Evolutionary conservation across 2,888 invertebrate species (phyloP).

Genomic region (Dione juno): DNA sequence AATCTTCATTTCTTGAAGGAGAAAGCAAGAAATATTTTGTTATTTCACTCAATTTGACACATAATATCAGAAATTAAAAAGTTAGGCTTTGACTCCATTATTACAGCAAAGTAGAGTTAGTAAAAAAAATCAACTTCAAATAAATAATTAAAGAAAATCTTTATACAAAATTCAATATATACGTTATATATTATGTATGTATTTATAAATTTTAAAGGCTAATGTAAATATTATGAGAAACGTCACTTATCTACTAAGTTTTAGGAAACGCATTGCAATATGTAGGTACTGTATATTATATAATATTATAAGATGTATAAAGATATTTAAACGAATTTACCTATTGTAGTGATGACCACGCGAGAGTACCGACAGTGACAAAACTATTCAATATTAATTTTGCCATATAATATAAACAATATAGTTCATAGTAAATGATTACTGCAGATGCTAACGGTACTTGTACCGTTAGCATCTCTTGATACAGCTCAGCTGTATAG

Average conservation of each 20-base stretch:
- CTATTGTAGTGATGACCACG: conserved; percentile 62
- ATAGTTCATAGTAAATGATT: conserved; percentile 12
- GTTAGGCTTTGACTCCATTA: no score
- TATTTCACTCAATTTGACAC: no score
- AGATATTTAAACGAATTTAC: conserved; percentile 83
- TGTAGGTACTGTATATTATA: conserved; percentile 47
- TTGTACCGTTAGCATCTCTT: no score
- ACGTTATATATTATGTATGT: background rate
- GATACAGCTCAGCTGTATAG: conserved; percentile 38
- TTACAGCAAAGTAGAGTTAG: no score
- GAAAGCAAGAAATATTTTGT: no score
- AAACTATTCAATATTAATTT: conserved; percentile 2
- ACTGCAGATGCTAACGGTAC: conserved; percentile 36
- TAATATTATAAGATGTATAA: conserved; percentile 65
- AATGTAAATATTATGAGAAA: conserved; percentile 19
- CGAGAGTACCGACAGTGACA: conserved; percentile 42
- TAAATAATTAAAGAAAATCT: no score
- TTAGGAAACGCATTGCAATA: conserved; percentile 30
- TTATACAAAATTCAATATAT: no score
- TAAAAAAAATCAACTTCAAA: no score
- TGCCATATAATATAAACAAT: conserved; percentile 4
- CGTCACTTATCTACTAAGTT: conserved; percentile 24
- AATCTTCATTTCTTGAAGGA: no score
- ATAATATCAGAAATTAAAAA: no score
- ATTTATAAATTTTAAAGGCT: background rate